phyloP scores from a whole-genome alignment of 2,888 invertebrate species.

The Plagodis dolabraria region DNA sequence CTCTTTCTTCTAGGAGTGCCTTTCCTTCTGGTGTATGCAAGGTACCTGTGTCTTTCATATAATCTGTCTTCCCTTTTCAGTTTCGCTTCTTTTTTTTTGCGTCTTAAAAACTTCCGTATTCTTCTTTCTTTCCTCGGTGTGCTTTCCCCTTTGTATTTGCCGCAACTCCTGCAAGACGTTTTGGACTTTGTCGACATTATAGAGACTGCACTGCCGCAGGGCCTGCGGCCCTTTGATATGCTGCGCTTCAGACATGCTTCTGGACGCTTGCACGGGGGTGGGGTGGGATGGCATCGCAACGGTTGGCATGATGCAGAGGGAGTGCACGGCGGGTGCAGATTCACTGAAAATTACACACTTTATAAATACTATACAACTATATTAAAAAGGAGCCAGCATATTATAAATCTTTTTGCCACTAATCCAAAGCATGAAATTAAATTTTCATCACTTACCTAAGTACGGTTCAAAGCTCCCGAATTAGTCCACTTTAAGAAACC shows the following conservation, averaged over 20 bases:
- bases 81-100: constrained; percentile 60
- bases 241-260: constrained; percentile 66
- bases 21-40: constrained; percentile 52
- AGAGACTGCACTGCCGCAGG: constrained; percentile 71
- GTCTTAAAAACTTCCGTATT: constrained; percentile 59
- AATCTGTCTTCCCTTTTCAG: constrained; percentile 60
- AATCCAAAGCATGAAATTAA: constrained; percentile 42
- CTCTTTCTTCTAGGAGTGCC: constrained; percentile 43
- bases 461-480: constrained; percentile 15
- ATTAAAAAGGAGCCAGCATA: constrained; percentile 56
- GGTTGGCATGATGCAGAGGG: constrained; percentile 70
- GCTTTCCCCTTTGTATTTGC: constrained; percentile 46
- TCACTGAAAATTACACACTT: constrained; percentile 16
- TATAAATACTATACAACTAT: not conserved
- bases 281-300: constrained; percentile 68
- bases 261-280: constrained; percentile 67
- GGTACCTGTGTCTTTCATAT: constrained; percentile 55
- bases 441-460: constrained; percentile 45
- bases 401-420: constrained; percentile 56
- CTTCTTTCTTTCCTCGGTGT: constrained; percentile 46
- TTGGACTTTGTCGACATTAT: constrained; percentile 66
- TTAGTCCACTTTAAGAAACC: constrained; percentile 21
- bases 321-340: constrained; percentile 70
- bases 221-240: constrained; percentile 57
- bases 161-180: constrained; percentile 58